Conservation (phyloP, 2,797 vertebrate genomes). For the Aeoliscus strigatus region DNA sequence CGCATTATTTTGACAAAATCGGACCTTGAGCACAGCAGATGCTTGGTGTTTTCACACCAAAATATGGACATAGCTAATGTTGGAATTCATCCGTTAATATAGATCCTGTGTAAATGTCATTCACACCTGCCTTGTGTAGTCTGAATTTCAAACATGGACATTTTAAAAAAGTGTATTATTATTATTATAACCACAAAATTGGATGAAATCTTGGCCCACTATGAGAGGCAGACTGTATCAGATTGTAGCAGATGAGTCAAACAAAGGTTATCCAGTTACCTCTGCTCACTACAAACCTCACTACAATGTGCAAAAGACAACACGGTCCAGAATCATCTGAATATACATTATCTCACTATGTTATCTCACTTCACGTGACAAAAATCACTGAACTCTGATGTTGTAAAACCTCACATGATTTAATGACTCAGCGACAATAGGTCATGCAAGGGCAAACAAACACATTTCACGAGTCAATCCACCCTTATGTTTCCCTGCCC, state of each 20-base stretch:
- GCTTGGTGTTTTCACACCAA: background rate
- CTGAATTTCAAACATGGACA: slow-evolving; percentile 12
- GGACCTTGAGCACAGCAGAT: slow-evolving; percentile 1
- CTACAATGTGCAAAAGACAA: too few relatives aligned
- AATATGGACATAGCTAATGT: background rate
- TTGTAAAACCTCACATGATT: background rate
- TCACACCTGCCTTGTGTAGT: too few relatives aligned
- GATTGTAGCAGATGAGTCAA: slow-evolving; percentile 40
- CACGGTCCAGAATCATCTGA: slow-evolving; percentile 48
- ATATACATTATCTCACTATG: too few relatives aligned
- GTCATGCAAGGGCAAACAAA: slow-evolving; percentile 4
- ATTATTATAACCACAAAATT: too few relatives aligned
- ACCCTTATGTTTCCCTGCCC: slow-evolving; percentile 1
- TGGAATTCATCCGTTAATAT: too few relatives aligned
- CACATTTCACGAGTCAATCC: slow-evolving; percentile 12
- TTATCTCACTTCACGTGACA: too few relatives aligned
- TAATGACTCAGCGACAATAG: background rate
- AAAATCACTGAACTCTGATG: background rate
- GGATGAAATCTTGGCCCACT: slow-evolving; percentile 10
- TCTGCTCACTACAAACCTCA: too few relatives aligned
- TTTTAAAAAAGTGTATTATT: background rate
- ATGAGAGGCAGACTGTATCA: slow-evolving; percentile 20
- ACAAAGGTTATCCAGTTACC: slow-evolving; percentile 22
- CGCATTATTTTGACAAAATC: background rate
- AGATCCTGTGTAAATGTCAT: too few relatives aligned